Evolutionary conservation across 2,888 invertebrate genomes (phyloP), one percentile per base, ranked within the genome.

Genomic region (Sarcophaga caerulescens): DNA sequence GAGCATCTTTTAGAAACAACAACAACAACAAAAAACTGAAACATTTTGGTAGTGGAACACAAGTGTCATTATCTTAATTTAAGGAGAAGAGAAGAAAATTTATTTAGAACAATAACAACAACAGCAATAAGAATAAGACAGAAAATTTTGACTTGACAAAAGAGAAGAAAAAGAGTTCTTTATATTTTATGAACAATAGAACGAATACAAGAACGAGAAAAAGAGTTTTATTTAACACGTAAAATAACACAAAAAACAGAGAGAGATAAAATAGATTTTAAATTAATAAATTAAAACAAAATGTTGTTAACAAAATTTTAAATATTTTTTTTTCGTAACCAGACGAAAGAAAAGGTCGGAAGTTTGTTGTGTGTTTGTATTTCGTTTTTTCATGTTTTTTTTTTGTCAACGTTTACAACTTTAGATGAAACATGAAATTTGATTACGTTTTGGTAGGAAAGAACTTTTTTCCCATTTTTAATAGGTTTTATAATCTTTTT

Each of bases 391-490:
- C 6, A 1, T 35, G 6, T 35, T 35, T 10, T 8, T 35, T 35
- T 35, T 8, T 35, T 35, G 35, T 35, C 35, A 35, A 35, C 35
- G 35, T 35, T 35, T 68, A 66, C 10, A 79, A 60, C 35, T 71
- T 47, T 8, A 60, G 21, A 60, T 44, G 19, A 84, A 35, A 82
- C 66, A 89, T 88, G 89, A 89, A 86, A 84, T 85, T 87, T 83
- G 87, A 89, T 65, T 88, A 89, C 84, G 79, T 88, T 71, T 85
- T 89, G 88, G 89, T 89, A 82, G 79, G 84, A 59, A 8, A 4
- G 25, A 17, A 60, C 0, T 23, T 74, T 52, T 21, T 65, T 17
- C 3, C 57, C 17, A 60, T 25, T 81, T 69, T 81, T 60, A 75
- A 45, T 35, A 60, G 8, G 1, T 57, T 14, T 52, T 35, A 10